Evolutionary conservation across 1,140 invertebrate genomes (phyloP).

Genomic region (Drosophila carrolli): DNA sequence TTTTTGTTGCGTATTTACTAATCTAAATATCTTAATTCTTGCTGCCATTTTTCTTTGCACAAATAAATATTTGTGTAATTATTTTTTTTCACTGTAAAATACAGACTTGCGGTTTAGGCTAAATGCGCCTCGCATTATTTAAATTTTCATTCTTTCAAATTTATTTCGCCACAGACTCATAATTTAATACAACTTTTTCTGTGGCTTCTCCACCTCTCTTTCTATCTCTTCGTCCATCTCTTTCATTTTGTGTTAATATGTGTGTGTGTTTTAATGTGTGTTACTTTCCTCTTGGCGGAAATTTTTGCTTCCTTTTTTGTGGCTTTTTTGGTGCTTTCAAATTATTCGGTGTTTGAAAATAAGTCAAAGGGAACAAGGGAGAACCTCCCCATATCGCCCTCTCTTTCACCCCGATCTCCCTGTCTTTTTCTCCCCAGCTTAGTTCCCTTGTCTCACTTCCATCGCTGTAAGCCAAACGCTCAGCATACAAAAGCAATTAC

Average conservation of each 20-base stretch:
- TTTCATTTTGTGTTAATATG: conserved; percentile 10
- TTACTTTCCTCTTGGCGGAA: conserved; percentile 44
- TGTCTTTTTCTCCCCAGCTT: conserved; percentile 11
- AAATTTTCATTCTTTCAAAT: conserved; percentile 64
- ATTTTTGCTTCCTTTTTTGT: conserved; percentile 48
- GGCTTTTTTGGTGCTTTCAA: conserved; percentile 31
- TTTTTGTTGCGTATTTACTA: too few relatives aligned
- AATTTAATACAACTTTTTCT: conserved; percentile 60
- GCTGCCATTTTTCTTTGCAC: too few relatives aligned
- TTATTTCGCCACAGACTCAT: conserved; percentile 58
- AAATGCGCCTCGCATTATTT: conserved; percentile 56
- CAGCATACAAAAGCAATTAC: conserved; percentile 68
- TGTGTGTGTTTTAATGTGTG: conserved; percentile 34
- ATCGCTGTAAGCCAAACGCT: conserved; percentile 46
- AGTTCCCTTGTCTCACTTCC: conserved; percentile 41
- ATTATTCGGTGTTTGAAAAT: conserved; percentile 45
- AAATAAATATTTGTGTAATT: too few relatives aligned
- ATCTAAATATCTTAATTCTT: too few relatives aligned
- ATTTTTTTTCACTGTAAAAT: not conserved
- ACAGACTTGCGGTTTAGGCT: conserved; percentile 27
- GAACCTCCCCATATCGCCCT: not conserved
- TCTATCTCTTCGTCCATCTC: not conserved
- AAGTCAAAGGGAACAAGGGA: conserved; percentile 10
- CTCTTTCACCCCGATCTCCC: not conserved
- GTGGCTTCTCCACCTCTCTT: not conserved